A percentile compares a stretch with the other conserved stretches of the same genome.
phyloP scores from a whole-genome alignment of 2,888 invertebrate species.

The Isotomurus palustris region DNA sequence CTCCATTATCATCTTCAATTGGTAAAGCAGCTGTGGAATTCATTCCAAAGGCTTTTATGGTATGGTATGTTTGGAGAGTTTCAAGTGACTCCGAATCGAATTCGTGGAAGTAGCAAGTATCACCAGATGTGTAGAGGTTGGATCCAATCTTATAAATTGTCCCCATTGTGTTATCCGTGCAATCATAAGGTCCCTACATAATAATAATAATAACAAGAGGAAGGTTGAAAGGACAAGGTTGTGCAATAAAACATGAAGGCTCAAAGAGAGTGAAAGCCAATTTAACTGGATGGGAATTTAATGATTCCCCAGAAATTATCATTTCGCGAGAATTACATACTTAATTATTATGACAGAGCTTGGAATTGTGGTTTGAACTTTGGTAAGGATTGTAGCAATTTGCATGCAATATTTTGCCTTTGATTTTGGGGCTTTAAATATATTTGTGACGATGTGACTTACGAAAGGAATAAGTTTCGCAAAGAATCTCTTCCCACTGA shows the following conservation, averaged over 20 bases:
- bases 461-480: conserved; percentile 32
- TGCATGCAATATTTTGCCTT: neutral
- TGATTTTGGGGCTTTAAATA: neutral
- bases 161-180: conserved; percentile 53
- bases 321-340: too few relatives aligned
- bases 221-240: too few relatives aligned
- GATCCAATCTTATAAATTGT: conserved; percentile 51
- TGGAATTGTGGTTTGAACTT: too few relatives aligned
- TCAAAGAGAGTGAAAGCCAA: too few relatives aligned
- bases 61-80: conserved; percentile 46
- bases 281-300: too few relatives aligned
- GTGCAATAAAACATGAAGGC: too few relatives aligned
- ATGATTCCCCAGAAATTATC: too few relatives aligned
- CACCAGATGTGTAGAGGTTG: conserved; percentile 52
- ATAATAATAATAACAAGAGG: too few relatives aligned
- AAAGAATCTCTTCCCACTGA: conserved; percentile 38
- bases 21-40: conserved; percentile 26
- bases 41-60: conserved; percentile 25
- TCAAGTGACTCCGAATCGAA: conserved; percentile 52
- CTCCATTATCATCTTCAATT: conserved; percentile 26
- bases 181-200: conserved; percentile 45
- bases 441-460: conserved; percentile 5
- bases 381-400: too few relatives aligned
- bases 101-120: conserved; percentile 51
- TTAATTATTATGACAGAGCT: too few relatives aligned